These are phyloP conservation scores for Dromius quadrimaculatus DNA, from an alignment of 2,888 invertebrate genomes.

Conservation along the genomic window DNA sequence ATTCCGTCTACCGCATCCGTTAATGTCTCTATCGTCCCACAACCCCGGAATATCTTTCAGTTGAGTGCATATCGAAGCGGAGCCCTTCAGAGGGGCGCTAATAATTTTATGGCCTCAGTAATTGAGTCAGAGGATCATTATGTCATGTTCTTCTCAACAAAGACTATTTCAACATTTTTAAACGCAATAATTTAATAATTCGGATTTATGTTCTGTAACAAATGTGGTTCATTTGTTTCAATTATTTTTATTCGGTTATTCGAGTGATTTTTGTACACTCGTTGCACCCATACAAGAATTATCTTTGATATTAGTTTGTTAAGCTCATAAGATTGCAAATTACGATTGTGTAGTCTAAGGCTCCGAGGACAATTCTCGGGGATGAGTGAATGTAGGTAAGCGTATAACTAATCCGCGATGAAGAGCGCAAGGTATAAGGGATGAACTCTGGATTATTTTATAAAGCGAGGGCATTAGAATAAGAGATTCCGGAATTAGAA, in stretches of 20 bases:
- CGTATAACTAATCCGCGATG: conserved; percentile 43
- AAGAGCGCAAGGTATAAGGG: conserved; percentile 49
- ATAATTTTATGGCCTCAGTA: conserved; percentile 47
- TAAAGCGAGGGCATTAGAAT: conserved; percentile 50
- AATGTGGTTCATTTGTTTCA: conserved; percentile 35
- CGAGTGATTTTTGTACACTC: no score
- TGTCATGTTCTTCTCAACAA: conserved; percentile 27
- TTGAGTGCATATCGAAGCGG: conserved; percentile 21
- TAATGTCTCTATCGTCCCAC: conserved; percentile 22
- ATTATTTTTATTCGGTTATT: conserved; percentile 16
- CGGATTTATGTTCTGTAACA: conserved; percentile 25
- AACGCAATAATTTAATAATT: conserved; percentile 25
- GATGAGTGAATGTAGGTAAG: conserved; percentile 34
- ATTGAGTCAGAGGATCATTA: conserved; percentile 48
- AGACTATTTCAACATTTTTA: conserved; percentile 20
- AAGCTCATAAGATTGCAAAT: conserved; percentile 2
- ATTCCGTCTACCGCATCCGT: neutral
- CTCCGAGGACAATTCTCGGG: neutral
- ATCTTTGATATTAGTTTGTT: no score
- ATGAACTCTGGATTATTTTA: conserved; percentile 50
- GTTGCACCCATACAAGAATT: no score
- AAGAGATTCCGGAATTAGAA: conserved; percentile 50
- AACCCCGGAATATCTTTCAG: conserved; percentile 30
- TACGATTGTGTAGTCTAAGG: neutral
- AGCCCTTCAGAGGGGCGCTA: conserved; percentile 33